These are phyloP conservation scores for Phyllotis vaccarum DNA, from an alignment of 2,797 vertebrate species.

Conservation along the genomic window DNA sequence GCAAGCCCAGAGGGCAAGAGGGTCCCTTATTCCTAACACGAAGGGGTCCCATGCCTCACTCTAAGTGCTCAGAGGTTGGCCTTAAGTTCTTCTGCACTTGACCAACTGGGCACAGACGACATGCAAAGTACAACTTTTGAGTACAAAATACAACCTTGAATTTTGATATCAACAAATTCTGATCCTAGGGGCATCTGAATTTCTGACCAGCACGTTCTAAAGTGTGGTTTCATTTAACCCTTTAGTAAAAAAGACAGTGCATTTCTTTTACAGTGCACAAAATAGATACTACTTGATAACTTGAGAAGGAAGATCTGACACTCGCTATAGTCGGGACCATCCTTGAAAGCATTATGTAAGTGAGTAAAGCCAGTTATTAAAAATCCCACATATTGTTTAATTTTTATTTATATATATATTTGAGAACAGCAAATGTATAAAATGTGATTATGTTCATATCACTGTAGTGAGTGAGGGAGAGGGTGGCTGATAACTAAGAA, in stretches of 20 bases:
- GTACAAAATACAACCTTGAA: neutral
- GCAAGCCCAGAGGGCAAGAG: neutral
- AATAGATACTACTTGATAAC: neutral
- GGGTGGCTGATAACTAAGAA: no score
- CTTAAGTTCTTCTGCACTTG: neutral
- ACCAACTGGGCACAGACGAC: neutral
- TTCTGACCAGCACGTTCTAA: neutral
- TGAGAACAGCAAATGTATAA: neutral
- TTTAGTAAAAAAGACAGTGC: neutral
- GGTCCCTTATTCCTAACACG: neutral
- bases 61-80: neutral
- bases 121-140: neutral
- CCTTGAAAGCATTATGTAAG: neutral
- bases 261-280: neutral
- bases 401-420: neutral
- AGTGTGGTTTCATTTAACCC: neutral
- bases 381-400: neutral
- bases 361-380: neutral
- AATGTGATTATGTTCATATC: neutral
- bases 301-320: neutral
- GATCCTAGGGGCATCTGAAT: neutral
- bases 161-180: neutral
- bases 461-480: neutral
- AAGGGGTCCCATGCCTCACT: neutral
- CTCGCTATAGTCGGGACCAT: neutral